phyloP scores from a whole-genome alignment of 2,113 vertebrate genomes.

The Oriolus oriolus region DNA sequence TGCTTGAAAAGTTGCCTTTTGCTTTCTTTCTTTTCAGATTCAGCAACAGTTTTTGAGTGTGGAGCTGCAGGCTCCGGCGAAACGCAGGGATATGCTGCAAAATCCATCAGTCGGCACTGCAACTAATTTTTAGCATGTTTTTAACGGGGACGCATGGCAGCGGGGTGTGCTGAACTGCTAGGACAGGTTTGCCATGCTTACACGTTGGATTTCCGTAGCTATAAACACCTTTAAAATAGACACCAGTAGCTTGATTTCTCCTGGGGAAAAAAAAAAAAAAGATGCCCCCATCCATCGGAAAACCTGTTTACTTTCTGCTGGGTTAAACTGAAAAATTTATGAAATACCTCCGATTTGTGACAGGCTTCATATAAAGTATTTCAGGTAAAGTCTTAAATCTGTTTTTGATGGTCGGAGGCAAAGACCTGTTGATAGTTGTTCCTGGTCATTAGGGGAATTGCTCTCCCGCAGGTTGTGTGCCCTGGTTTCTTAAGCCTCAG shows the following conservation, averaged over 20 bases:
- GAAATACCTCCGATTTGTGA: not conserved
- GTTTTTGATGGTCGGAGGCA: not conserved
- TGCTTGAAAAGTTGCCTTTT: not conserved
- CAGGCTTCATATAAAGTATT: not conserved
- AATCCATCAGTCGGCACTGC: not conserved
- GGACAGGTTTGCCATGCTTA: not conserved
- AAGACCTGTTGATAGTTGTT: slow-evolving; percentile 1
- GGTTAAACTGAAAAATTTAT: not conserved
- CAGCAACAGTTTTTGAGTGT: not conserved
- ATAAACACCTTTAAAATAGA: not conserved
- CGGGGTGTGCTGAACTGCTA: not conserved
- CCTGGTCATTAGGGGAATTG: slow-evolving; percentile 20
- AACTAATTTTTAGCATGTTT: not conserved
- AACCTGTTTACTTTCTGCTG: not conserved
- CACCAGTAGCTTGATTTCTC: not conserved
- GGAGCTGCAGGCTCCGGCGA: rapidly evolving
- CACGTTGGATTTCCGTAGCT: not conserved
- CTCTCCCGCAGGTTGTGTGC: slow-evolving; percentile 35
- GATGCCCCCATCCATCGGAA: not conserved
- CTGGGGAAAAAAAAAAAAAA: not conserved
- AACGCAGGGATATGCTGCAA: not conserved
- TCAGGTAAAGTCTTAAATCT: not conserved
- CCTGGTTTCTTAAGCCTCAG: slow-evolving; percentile 42
- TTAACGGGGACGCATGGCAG: not conserved
- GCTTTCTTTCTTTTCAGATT: not conserved